These are phyloP conservation scores for Plebejus melissa DNA, from an alignment of 2,888 invertebrate species.

Conservation along the genomic window DNA sequence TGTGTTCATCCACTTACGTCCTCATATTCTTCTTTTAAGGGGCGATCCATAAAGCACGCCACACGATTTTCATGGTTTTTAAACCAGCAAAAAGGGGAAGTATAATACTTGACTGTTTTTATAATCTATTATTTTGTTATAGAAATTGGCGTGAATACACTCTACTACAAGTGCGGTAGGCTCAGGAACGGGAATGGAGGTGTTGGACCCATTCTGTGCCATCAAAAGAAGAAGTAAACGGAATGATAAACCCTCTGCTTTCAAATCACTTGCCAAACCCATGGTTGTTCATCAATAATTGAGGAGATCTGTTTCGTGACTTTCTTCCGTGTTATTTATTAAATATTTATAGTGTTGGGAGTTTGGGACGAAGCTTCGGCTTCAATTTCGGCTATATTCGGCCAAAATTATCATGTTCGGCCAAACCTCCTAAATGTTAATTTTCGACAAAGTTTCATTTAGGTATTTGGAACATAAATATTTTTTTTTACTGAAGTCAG, in stretches of 20 bases:
- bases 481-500: no score
- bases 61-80: no score
- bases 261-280: neutral
- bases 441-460: no score
- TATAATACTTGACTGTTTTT: neutral
- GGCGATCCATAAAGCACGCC: no score
- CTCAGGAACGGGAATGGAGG: neutral
- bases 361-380: no score
- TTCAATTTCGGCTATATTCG: no score
- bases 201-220: neutral
- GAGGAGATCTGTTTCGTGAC: neutral
- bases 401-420: no score
- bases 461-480: no score
- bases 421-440: no score
- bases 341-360: neutral
- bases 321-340: neutral
- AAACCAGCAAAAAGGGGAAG: no score
- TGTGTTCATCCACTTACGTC: no score
- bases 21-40: no score
- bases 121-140: conserved; percentile 31
- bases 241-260: neutral
- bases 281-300: neutral
- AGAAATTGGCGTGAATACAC: conserved; percentile 46
- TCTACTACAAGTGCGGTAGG: conserved; percentile 40
- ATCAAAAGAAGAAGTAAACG: neutral